Conservation (phyloP, 2,113 vertebrate species). For the Pungitius pungitius region DNA sequence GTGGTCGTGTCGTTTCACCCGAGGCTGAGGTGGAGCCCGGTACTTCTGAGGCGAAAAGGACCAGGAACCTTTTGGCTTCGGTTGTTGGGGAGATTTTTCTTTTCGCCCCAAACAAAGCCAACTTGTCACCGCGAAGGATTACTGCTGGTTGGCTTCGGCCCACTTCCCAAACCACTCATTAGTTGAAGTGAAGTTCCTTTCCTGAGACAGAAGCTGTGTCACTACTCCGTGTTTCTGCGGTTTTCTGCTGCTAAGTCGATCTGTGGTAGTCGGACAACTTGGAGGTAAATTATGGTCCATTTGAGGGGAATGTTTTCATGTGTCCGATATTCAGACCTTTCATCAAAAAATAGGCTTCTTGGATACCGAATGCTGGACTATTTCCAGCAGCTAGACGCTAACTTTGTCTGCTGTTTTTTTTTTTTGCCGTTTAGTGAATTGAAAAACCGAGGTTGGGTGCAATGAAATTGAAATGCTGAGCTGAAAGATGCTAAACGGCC, state of each 20-base stretch:
- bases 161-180: conserved; percentile 12
- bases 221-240: conserved; percentile 1
- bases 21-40: conserved; percentile 48
- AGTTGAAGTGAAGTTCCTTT: background rate
- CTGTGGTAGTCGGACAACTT: background rate
- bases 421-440: background rate
- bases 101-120: conserved; percentile 7
- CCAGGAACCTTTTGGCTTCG: conserved; percentile 43
- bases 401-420: background rate
- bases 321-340: no score
- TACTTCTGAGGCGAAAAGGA: conserved; percentile 50
- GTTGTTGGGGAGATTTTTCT: conserved; percentile 23
- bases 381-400: background rate
- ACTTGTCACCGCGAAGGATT: background rate
- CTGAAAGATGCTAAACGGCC: background rate
- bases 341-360: no score
- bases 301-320: no score
- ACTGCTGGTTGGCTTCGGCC: background rate
- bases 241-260: conserved; percentile 25
- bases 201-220: background rate
- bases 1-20: conserved; percentile 58
- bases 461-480: background rate
- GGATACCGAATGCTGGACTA: no score
- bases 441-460: background rate
- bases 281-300: background rate